Base-by-base conservation (phyloP, 1,140 invertebrate genomes). In the Melipona quadrifasciata region DNA sequence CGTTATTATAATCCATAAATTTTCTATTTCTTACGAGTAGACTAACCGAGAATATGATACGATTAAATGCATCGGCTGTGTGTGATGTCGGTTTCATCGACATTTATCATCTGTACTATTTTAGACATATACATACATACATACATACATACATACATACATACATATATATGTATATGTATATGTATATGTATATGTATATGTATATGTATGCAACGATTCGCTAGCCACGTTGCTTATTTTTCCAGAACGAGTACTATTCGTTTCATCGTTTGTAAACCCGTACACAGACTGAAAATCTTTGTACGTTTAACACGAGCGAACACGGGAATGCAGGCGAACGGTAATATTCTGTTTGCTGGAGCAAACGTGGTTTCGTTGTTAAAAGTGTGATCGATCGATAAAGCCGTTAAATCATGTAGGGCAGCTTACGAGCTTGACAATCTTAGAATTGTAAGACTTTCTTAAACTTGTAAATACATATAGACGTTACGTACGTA, bases 381-480 rank as follows among this genome's bases (percentile, higher is more conserved):
- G 1, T 64, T 8, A 11, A 77, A 39, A 47, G 8, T 2, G 16
- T 11, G 16, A 58, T 77, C n/a, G 24, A 39, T 19, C 55, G 10
- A 55, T 51, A 24, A 10, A 57, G 58, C 5, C n/a, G 19, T 39
- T 8, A 51, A 71, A 78, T 79, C 31, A 8, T 31, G 51, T 31
- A 73, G 55, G 61, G 64, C 58, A 57, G 57, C 27, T 58, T 31
- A 24, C 19, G 47, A 53, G 81, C 81, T 73, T 77, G 81, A 82
- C 73, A 71, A 84, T 84, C 82, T 67, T 34, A 67, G 65, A 34
- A 19, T 67, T 67, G 19, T 67, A 67, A 34, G 67, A 78, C 64
- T 57, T 71, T 71, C 53, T 78, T 51, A 57, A 8, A 39, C 8
- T 55, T 76, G 64, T 76, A 71, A 74, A 81, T 77, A 67, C 10